Evolutionary conservation across 2,888 invertebrate species (phyloP).

Genomic region (Eilema sororculum): DNA sequence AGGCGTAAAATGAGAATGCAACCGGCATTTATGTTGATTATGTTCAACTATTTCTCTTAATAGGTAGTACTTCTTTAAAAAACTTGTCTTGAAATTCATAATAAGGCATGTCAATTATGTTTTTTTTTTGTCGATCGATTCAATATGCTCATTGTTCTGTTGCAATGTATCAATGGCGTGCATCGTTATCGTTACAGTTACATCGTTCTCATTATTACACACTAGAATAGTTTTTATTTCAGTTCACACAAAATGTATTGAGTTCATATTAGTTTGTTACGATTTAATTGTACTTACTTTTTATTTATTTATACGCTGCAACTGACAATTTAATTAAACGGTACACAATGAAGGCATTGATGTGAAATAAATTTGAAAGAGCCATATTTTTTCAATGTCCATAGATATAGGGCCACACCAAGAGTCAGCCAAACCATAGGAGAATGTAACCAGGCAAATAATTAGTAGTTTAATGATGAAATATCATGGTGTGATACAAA

Average conservation of each 20-base stretch:
- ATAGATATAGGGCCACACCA: no score
- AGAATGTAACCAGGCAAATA: background rate
- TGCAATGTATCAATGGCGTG: constrained; percentile 53
- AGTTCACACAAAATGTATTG: constrained; percentile 65
- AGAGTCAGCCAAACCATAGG: no score
- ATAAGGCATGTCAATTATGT: constrained; percentile 25
- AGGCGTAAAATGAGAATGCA: background rate
- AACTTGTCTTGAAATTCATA: constrained; percentile 20
- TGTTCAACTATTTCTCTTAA: background rate
- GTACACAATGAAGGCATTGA: background rate
- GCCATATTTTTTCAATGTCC: no score
- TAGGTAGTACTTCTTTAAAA: background rate
- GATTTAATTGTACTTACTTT: constrained; percentile 36
- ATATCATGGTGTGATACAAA: constrained; percentile 10
- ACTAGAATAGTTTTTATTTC: constrained; percentile 55
- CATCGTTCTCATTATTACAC: constrained; percentile 49
- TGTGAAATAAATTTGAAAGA: background rate
- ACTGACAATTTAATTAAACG: background rate
- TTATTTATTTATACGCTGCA: background rate
- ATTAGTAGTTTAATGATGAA: background rate
- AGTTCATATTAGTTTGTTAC: constrained; percentile 44
- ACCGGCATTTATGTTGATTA: background rate
- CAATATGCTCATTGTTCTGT: constrained; percentile 57
- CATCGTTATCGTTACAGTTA: constrained; percentile 43
- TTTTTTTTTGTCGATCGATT: constrained; percentile 45